A percentile compares a stretch with the other conserved stretches of the same genome.
These are phyloP conservation scores for Oreochromis niloticus DNA, from an alignment of 2,113 vertebrate genomes.

Conservation along the genomic window DNA sequence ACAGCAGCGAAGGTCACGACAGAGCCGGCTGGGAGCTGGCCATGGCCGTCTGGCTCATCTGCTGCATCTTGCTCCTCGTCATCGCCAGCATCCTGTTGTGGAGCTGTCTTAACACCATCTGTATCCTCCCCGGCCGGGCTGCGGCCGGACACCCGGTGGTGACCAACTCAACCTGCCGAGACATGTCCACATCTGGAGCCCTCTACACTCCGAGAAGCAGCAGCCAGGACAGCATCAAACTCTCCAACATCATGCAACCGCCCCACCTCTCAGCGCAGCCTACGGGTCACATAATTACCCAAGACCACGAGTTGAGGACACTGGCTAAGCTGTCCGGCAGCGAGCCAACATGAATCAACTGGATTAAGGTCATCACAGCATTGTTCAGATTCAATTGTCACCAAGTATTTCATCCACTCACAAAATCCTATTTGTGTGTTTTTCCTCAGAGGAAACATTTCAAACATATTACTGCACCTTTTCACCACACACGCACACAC, in stretches of 20 bases:
- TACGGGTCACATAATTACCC: not conserved
- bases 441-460: not conserved
- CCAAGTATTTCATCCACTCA: not conserved
- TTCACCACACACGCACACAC: not conserved
- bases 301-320: constrained; percentile 53
- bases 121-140: constrained; percentile 40
- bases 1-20: constrained; percentile 34
- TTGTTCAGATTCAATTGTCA: constrained; percentile 13
- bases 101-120: constrained; percentile 76
- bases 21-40: constrained; percentile 76
- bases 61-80: constrained; percentile 78
- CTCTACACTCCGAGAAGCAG: constrained; percentile 34
- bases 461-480: not conserved
- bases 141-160: not conserved
- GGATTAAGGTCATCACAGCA: constrained; percentile 49
- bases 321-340: constrained; percentile 32
- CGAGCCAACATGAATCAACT: constrained; percentile 32
- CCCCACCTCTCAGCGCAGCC: constrained; percentile 50
- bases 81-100: constrained; percentile 77
- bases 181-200: not conserved
- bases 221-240: constrained; percentile 47
- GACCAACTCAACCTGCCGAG: not conserved
- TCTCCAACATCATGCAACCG: constrained; percentile 50
- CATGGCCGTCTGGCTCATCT: constrained; percentile 82
- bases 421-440: constrained; percentile 6